These are phyloP conservation scores for Poecilia velifera DNA, from an alignment of 2,797 vertebrate species.

Conservation along the genomic window DNA sequence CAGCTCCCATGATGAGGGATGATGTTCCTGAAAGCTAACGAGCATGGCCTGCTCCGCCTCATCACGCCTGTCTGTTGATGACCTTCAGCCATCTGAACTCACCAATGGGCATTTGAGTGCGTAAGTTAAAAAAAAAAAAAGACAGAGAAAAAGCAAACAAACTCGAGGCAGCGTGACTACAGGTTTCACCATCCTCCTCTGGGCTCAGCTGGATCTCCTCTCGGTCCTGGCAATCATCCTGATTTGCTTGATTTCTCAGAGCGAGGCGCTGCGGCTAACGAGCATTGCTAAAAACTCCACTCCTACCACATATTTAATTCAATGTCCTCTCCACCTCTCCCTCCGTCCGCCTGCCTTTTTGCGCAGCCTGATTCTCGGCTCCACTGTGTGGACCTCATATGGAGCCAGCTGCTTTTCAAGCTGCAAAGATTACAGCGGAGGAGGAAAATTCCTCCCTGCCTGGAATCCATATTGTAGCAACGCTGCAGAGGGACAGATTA, in stretches of 20 bases:
- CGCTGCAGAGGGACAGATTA: conserved; percentile 64
- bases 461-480: conserved; percentile 56
- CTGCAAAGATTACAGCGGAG: conserved; percentile 56
- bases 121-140: neutral
- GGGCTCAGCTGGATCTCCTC: conserved; percentile 4
- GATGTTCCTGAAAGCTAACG: conserved; percentile 61
- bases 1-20: conserved; percentile 69
- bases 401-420: conserved; percentile 52
- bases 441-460: conserved; percentile 61
- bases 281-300: conserved; percentile 28
- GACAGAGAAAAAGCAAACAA: conserved; percentile 31
- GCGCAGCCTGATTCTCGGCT: conserved; percentile 19
- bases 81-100: conserved; percentile 62
- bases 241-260: neutral
- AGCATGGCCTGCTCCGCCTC: conserved; percentile 46
- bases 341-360: conserved; percentile 27
- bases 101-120: conserved; percentile 2
- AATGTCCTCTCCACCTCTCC: conserved; percentile 24
- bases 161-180: neutral
- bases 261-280: conserved; percentile 28
- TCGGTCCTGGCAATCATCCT: neutral
- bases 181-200: neutral
- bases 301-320: conserved; percentile 11
- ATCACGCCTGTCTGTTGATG: conserved; percentile 53
- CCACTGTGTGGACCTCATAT: conserved; percentile 51